Evolutionary conservation across 2,888 invertebrate species (phyloP).

Genomic region (Harpagoxenus sublaevis): DNA sequence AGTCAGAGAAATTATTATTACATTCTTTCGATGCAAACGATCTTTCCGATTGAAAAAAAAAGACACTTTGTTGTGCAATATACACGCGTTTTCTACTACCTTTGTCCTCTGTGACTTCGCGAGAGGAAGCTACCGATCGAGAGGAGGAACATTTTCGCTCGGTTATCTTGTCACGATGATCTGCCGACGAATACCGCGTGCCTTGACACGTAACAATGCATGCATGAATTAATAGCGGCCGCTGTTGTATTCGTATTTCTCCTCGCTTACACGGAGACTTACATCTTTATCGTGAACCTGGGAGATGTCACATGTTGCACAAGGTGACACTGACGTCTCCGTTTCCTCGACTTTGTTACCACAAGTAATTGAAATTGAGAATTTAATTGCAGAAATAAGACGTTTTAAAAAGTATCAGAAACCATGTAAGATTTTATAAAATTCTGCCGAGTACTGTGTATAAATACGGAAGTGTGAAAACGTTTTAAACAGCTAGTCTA

Average conservation of each 20-base stretch:
- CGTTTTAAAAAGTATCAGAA: not conserved
- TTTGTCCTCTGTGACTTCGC: slow-evolving; percentile 43
- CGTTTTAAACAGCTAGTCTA: not conserved
- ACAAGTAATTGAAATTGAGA: slow-evolving; percentile 3
- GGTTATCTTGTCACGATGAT: slow-evolving; percentile 84
- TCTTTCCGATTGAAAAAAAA: slow-evolving; percentile 66
- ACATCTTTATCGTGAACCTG: slow-evolving; percentile 82
- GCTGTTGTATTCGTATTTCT: slow-evolving; percentile 77
- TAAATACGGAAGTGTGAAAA: not conserved
- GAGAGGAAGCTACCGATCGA: slow-evolving; percentile 73
- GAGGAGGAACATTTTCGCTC: slow-evolving; percentile 74
- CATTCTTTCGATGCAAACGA: slow-evolving; percentile 64
- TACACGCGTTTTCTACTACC: slow-evolving; percentile 28
- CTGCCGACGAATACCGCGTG: slow-evolving; percentile 83
- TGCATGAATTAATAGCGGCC: slow-evolving; percentile 84
- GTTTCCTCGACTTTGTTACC: slow-evolving; percentile 11
- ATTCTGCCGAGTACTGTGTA: not conserved
- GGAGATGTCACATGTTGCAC: slow-evolving; percentile 71
- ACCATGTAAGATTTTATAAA: not conserved
- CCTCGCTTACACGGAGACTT: slow-evolving; percentile 78
- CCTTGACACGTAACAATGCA: slow-evolving; percentile 84
- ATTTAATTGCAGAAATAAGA: not conserved
- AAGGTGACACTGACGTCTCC: slow-evolving; percentile 3
- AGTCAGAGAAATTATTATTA: slow-evolving; percentile 74
- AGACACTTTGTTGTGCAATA: slow-evolving; percentile 65